phyloP scores from a whole-genome alignment of 2,888 invertebrate genomes.

The Philaethria dido region DNA sequence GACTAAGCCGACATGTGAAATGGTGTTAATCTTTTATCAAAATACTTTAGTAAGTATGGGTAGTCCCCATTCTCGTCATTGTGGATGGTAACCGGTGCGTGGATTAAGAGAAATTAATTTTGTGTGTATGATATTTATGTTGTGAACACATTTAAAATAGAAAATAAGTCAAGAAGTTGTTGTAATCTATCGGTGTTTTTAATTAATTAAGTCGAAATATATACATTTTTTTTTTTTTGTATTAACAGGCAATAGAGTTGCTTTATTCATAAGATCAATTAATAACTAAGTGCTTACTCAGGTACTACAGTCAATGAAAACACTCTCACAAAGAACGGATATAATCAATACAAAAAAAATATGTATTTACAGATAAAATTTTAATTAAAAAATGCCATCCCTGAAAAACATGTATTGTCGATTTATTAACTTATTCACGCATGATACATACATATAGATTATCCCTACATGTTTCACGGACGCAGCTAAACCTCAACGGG shows the following conservation, averaged over 20 bases:
- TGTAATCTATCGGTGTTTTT: neutral
- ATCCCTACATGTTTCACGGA: neutral
- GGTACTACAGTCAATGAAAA: too few relatives aligned
- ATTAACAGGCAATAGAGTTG: too few relatives aligned
- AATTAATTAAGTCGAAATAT: too few relatives aligned
- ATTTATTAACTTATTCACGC: neutral
- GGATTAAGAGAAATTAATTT: constrained; percentile 26
- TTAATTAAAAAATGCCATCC: too few relatives aligned
- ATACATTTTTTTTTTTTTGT: too few relatives aligned
- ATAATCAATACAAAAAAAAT: too few relatives aligned
- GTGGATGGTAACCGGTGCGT: constrained; percentile 14
- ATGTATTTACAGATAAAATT: too few relatives aligned
- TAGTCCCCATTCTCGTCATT: constrained; percentile 45
- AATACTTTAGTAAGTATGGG: constrained; percentile 50
- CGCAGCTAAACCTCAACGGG: constrained; percentile 14
- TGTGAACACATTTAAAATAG: neutral
- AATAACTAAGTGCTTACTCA: too few relatives aligned
- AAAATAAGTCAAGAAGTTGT: neutral
- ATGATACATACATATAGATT: constrained; percentile 1
- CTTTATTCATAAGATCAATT: too few relatives aligned
- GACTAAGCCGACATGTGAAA: constrained; percentile 71
- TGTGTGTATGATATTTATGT: neutral
- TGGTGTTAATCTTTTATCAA: constrained; percentile 70
- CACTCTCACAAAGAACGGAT: too few relatives aligned
- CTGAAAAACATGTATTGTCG: too few relatives aligned